Conservation (phyloP, 2,888 invertebrate genomes). For the Platycheirus albimanus region DNA sequence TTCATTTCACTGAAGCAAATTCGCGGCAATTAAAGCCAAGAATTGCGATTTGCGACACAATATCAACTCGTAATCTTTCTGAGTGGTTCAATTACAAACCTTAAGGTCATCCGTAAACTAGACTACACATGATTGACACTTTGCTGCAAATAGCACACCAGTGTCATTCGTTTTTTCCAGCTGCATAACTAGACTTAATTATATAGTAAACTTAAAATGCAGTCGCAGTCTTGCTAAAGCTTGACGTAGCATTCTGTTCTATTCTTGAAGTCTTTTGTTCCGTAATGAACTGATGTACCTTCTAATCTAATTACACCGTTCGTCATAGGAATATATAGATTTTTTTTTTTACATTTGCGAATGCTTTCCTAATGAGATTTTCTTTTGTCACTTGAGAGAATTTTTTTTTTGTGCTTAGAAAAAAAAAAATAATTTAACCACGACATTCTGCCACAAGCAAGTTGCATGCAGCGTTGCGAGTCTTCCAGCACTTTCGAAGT, state of each 20-base stretch:
- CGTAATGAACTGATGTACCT: slow-evolving; percentile 52
- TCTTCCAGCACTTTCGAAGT: slow-evolving; percentile 21
- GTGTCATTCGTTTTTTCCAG: background rate
- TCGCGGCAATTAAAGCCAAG: too few species aligned
- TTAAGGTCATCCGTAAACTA: slow-evolving; percentile 49
- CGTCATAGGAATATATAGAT: too few species aligned
- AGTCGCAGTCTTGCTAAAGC: slow-evolving; percentile 26
- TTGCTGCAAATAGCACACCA: slow-evolving; percentile 2
- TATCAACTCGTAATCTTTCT: slow-evolving; percentile 3
- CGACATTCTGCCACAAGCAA: slow-evolving; percentile 31
- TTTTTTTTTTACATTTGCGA: slow-evolving; percentile 15
- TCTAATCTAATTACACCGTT: slow-evolving; percentile 62
- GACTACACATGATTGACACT: slow-evolving; percentile 48
- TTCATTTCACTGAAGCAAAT: too few species aligned
- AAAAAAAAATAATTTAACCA: background rate
- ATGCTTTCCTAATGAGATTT: slow-evolving; percentile 63
- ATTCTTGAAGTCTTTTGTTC: slow-evolving; percentile 51
- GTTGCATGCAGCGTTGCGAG: slow-evolving; percentile 19
- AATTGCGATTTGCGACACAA: background rate
- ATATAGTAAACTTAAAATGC: slow-evolving; percentile 23
- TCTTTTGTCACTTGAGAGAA: slow-evolving; percentile 49
- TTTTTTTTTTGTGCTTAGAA: slow-evolving; percentile 25
- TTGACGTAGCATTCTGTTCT: slow-evolving; percentile 27
- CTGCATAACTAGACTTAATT: slow-evolving; percentile 52
- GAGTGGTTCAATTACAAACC: slow-evolving; percentile 36